Conservation (phyloP, 2,888 invertebrate genomes). For the Laothoe populi region DNA sequence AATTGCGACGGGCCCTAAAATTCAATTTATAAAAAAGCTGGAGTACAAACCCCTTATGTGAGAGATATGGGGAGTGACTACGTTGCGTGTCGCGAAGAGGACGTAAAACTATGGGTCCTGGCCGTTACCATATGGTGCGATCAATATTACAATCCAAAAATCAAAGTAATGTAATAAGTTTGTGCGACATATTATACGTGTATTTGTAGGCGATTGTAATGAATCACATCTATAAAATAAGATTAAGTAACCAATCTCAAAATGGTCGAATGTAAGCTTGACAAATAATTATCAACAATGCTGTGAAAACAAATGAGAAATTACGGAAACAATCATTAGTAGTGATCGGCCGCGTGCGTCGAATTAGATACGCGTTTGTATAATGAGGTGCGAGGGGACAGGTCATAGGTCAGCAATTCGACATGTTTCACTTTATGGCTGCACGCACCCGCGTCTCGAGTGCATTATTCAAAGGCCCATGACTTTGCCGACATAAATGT, state of each 20-base stretch:
- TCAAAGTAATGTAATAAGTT: background rate
- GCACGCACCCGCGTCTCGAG: slow-evolving; percentile 34
- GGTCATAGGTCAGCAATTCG: slow-evolving; percentile 40
- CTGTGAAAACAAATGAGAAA: background rate
- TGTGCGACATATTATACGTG: too few relatives aligned
- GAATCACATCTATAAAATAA: too few relatives aligned
- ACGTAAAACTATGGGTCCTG: background rate
- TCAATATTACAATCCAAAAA: background rate
- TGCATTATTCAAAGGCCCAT: slow-evolving; percentile 45
- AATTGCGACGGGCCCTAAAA: background rate
- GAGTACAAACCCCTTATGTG: background rate
- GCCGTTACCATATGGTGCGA: background rate
- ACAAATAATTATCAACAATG: background rate
- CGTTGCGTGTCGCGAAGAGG: slow-evolving; percentile 3
- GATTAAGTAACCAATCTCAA: too few relatives aligned
- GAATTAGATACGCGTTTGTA: slow-evolving; percentile 12
- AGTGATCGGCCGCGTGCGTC: background rate
- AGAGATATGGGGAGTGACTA: background rate
- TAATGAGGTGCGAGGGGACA: slow-evolving; percentile 37
- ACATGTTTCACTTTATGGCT: slow-evolving; percentile 35
- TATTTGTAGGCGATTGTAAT: too few relatives aligned
- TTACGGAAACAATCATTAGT: background rate
- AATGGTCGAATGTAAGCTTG: too few relatives aligned
- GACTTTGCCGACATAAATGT: slow-evolving; percentile 49
- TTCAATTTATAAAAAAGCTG: slow-evolving; percentile 2